Evolutionary conservation across 2,113 vertebrate species (phyloP), one percentile per base, ranked within the genome.

Genomic region (Gopherus evgoodei): DNA sequence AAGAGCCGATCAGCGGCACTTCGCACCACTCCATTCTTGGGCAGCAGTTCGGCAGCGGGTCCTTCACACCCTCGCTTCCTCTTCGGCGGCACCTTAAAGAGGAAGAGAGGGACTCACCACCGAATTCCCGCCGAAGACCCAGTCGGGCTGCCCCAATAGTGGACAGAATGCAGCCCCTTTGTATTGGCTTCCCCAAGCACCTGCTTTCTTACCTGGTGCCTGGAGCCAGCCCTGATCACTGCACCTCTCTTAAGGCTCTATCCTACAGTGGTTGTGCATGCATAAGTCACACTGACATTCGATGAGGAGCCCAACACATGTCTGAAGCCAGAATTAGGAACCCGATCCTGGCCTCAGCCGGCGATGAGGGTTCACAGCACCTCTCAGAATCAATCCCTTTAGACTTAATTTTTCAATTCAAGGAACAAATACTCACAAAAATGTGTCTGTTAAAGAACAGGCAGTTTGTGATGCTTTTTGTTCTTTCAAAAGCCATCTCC

Each of bases 401-500:
- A 25, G 72, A 53, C 35, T 83, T 53, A 14, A 84, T 42, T 47
- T 72, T 72, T 88, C 31, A 91, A 13, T 7, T 29, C 14, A 9
- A 52, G 5, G 2, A 1, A 69, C 16, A 86, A 86, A 86, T 4
- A 69, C 1, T 42, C 78, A 75, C 8, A 79, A 72, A 94, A 79
- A 5, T 69, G 21, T n/a, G 42, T 76, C 80, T 82, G 16, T 12
- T 95, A 83, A 62, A 75, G 93, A 52, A 94, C 75, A 87, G 10
- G n/a, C n/a, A 94, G 75, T 78, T 16, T 83, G 44, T 38, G 79
- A 31, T 69, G 0, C 78, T 93, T 89, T 53, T 47, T 81, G 21
- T 72, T 86, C 54, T 7, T 83, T 86, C 52, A 53, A 27, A 90
- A 83, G 38, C 31, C 7, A 83, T 94, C 93, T 92, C 72, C 86